Conservation (phyloP, 1,140 invertebrate genomes). For the Cyclargus thomasi region DNA sequence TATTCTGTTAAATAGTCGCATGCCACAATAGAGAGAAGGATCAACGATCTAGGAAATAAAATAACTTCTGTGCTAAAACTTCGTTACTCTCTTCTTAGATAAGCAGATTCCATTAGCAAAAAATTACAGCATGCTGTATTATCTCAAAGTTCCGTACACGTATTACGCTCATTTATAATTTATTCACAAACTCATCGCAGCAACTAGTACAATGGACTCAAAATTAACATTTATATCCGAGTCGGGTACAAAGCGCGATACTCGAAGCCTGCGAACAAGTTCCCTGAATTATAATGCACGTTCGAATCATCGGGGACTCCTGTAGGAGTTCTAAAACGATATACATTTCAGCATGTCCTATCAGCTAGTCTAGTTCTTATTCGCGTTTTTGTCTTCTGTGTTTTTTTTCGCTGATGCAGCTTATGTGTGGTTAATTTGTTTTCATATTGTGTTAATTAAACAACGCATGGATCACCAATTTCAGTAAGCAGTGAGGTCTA, state of each 20-base stretch:
- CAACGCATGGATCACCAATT: no score
- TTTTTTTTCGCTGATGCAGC: neutral
- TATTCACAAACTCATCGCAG: conserved; percentile 49
- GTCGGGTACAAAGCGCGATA: conserved; percentile 32
- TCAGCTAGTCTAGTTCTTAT: neutral
- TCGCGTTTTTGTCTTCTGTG: neutral
- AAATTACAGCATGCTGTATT: conserved; percentile 20
- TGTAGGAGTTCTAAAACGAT: conserved; percentile 21
- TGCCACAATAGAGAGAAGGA: no score
- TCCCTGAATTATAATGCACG: conserved; percentile 39
- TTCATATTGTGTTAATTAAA: no score
- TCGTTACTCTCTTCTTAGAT: no score
- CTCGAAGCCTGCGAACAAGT: conserved; percentile 34
- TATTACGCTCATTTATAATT: conserved; percentile 46
- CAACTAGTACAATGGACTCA: conserved; percentile 41
- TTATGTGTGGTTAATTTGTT: neutral
- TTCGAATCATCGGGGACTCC: conserved; percentile 23
- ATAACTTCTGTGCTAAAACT: no score
- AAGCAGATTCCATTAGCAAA: neutral
- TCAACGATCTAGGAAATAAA: no score
- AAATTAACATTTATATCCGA: conserved; percentile 46
- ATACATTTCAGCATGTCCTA: conserved; percentile 4
- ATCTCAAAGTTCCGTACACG: conserved; percentile 25
- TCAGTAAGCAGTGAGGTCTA: no score
- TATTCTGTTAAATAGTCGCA: no score